Evolutionary conservation across 2,888 invertebrate species (phyloP).

Genomic region (Pristionchus exspectatus): DNA sequence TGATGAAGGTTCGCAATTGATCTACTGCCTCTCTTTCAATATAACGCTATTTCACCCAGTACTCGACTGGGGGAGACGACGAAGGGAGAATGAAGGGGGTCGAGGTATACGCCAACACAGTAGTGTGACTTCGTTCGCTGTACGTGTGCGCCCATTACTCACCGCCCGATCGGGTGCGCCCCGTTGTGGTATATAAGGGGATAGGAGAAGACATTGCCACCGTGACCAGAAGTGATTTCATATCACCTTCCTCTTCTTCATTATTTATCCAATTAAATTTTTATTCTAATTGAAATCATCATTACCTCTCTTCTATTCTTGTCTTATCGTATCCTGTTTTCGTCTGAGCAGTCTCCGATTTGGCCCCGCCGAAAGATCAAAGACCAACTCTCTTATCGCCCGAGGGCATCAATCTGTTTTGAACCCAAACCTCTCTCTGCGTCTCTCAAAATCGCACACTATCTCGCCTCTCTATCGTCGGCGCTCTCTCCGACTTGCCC

Average conservation of each 20-base stretch:
- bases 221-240: too few species aligned
- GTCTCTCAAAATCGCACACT: not conserved
- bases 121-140: not conserved
- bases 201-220: too few species aligned
- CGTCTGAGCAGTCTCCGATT: not conserved
- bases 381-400: constrained; percentile 6
- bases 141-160: not conserved
- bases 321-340: not conserved
- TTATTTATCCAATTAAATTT: too few species aligned
- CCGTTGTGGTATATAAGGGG: not conserved
- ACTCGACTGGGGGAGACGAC: not conserved
- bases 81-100: not conserved
- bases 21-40: too few species aligned
- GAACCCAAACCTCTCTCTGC: not conserved
- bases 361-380: not conserved
- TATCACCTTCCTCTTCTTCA: too few species aligned
- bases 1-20: too few species aligned
- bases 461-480: constrained; percentile 3
- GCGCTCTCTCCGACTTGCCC: not conserved
- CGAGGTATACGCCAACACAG: too few species aligned
- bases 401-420: not conserved
- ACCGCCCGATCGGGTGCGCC: not conserved
- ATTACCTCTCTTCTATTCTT: not conserved
- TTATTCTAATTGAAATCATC: too few species aligned
- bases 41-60: too few species aligned